phyloP scores from a whole-genome alignment of 1,140 invertebrate species.

The Grapholita molesta region DNA sequence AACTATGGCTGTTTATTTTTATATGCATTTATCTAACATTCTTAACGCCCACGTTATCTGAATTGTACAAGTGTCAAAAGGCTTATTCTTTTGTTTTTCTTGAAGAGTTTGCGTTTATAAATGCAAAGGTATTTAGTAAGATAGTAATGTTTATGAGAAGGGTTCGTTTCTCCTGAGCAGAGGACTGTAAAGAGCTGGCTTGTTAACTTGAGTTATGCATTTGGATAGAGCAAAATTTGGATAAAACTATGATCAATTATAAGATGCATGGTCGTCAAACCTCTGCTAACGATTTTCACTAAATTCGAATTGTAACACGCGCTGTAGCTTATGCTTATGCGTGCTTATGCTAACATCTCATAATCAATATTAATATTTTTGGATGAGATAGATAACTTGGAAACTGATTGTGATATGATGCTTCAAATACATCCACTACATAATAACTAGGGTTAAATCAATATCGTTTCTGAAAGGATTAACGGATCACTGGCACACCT shows the following conservation, averaged over 20 bases:
- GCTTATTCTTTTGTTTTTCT: neutral
- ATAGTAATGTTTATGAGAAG: neutral
- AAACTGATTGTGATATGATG: no score
- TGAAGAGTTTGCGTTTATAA: neutral
- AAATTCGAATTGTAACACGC: no score
- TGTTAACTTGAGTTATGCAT: no score
- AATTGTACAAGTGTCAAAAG: slow-evolving; percentile 3
- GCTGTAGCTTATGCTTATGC: no score
- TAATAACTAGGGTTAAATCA: neutral
- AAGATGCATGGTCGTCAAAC: no score
- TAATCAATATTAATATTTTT: no score
- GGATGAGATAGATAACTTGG: no score
- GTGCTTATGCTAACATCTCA: no score
- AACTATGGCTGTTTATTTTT: neutral
- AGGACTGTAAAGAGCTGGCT: neutral
- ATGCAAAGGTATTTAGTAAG: neutral
- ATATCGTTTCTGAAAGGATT: neutral
- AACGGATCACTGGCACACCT: neutral
- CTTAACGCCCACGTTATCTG: neutral
- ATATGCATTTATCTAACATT: neutral
- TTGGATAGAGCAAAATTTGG: no score
- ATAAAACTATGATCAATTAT: no score
- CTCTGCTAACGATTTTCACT: no score
- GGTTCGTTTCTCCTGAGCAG: neutral
- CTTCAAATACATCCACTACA: neutral